Evolutionary conservation across 2,888 invertebrate genomes (phyloP).

Genomic region (Acrobasis repandana): DNA sequence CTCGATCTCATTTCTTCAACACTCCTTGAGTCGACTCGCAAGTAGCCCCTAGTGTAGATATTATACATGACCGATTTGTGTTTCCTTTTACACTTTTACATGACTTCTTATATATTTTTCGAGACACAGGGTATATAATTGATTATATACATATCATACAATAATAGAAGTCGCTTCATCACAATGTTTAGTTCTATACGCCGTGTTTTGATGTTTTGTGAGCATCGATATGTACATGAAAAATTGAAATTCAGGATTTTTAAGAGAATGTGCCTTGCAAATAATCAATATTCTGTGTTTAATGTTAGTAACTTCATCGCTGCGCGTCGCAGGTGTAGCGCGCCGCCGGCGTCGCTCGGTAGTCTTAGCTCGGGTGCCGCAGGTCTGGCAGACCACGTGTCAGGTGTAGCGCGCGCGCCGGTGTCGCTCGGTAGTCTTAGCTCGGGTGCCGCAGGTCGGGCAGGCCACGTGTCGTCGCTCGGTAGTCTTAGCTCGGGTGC

Average conservation of each 20-base stretch:
- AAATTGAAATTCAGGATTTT: conserved; percentile 79
- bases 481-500: conserved; percentile 33
- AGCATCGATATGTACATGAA: conserved; percentile 70
- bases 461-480: conserved; percentile 40
- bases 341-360: conserved; percentile 20
- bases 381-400: conserved; percentile 48
- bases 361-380: conserved; percentile 35
- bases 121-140: conserved; percentile 79
- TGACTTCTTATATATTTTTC: conserved; percentile 68
- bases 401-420: too few species aligned
- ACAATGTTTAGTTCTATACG: conserved; percentile 51
- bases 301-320: conserved; percentile 73
- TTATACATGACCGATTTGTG: conserved; percentile 45
- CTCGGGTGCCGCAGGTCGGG: conserved; percentile 45
- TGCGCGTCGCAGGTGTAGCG: conserved; percentile 54
- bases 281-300: conserved; percentile 82
- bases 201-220: conserved; percentile 62
- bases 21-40: conserved; percentile 48
- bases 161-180: conserved; percentile 63
- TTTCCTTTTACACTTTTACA: conserved; percentile 52
- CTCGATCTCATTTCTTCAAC: conserved; percentile 56
- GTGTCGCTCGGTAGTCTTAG: conserved; percentile 27
- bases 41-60: conserved; percentile 59
- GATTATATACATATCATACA: conserved; percentile 76
- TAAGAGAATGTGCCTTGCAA: conserved; percentile 83